Evolutionary conservation across 1,140 invertebrate species (phyloP).

Genomic region (Panagrolaimus sp.): DNA sequence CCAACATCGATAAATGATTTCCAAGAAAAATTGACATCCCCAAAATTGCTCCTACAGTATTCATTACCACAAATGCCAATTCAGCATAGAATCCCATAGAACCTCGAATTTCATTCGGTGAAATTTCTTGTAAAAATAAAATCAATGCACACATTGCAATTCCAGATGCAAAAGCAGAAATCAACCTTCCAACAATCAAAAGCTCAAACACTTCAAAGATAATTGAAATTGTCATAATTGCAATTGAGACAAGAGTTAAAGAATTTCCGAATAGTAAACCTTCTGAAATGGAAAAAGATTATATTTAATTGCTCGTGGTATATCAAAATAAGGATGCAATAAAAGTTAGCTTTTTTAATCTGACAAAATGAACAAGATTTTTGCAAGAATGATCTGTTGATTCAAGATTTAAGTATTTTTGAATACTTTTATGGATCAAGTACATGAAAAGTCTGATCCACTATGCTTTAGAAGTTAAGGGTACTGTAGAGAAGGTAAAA

Average conservation of each 20-base stretch:
- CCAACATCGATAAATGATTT: constrained; percentile 27
- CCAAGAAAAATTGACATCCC: constrained; percentile 44
- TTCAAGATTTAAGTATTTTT: no score
- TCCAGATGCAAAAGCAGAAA: constrained; percentile 35
- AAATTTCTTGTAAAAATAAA: constrained; percentile 43
- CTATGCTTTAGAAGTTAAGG: no score
- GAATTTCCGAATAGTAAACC: constrained; percentile 37
- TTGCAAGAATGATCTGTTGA: no score
- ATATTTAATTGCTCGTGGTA: no score
- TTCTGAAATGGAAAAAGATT: constrained; percentile 25
- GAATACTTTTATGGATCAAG: no score
- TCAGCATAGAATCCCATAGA: constrained; percentile 46
- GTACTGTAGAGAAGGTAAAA: no score
- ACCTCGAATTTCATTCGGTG: constrained; percentile 38
- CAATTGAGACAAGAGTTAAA: constrained; percentile 32
- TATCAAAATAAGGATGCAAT: no score
- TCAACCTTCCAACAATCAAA: constrained; percentile 28
- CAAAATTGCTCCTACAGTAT: constrained; percentile 37
- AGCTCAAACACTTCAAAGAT: constrained; percentile 25
- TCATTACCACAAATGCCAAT: constrained; percentile 45
- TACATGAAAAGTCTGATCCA: no score
- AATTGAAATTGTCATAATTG: constrained; percentile 31
- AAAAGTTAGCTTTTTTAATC: no score
- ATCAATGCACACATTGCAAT: constrained; percentile 45
- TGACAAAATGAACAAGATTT: no score